Evolutionary conservation across 2,888 invertebrate genomes (phyloP), one percentile per base, ranked within the genome.

Genomic region (Neoaliturus tenellus): DNA sequence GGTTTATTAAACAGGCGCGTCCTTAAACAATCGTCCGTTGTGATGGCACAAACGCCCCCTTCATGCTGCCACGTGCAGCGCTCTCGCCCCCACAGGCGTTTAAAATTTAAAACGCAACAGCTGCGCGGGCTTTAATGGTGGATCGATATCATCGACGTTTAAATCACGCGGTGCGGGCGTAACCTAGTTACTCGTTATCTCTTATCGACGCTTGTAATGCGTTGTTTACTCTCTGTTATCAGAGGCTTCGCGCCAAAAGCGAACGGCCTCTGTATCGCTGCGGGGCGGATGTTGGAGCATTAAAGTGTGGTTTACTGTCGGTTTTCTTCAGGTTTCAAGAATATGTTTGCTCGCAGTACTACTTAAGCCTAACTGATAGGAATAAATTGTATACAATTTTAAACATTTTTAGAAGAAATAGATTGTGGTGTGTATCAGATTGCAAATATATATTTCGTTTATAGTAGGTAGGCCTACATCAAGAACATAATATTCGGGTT

Each of bases 61-160:
- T 28, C 62, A 28, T 55, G 12, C 23, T 3, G 71, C 6, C 71
- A 71, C 71, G 71, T 71, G 71, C 71, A 71, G 33, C 23, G 35
- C 71, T 14, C 39, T 28, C 71, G 14, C 71, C 35, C 23, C 71
- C 71, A 35, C 71, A 28, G 71, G 71, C 71, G 41, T 71, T 71
- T 71, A 71, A 71, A 71, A 41, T 71, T 71, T 71, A 71, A 71
- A 71, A 71, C 28, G 23, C 71, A 71, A 35, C 71, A 71, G 71
- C 71, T 71, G 71, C 1, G 71, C 23, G 71, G 31, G 67, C 67
- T 8, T 17, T 20, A 51, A 23, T 12, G 28, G 55, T 33, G 71
- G 71, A 71, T 71, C 71, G 39, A 71, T 71, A 71, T 39, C 71
- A 41, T 20, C 67, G 55, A 48, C 55, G 20, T 55, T 55, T 55